Evolutionary conservation across 1,140 invertebrate genomes (phyloP).

Genomic region (Drosophila yakuba): DNA sequence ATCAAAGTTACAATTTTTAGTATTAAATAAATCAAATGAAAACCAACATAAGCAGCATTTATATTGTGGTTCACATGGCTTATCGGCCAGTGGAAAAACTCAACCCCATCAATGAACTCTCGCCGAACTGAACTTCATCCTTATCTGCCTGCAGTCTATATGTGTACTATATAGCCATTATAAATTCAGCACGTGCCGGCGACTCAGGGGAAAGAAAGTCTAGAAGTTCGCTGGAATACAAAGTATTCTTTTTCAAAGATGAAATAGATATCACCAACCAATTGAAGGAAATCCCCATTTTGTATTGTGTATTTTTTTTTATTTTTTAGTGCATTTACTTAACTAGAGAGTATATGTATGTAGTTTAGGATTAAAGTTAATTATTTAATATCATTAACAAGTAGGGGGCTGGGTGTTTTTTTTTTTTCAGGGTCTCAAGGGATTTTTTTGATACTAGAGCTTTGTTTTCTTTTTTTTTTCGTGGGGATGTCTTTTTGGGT

Average conservation of each 20-base stretch:
- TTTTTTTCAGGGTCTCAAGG: constrained; percentile 19
- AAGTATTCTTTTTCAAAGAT: background rate
- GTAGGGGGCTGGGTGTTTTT: constrained; percentile 38
- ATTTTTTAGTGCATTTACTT: constrained; percentile 73
- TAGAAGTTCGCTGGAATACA: background rate
- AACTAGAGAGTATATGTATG: constrained; percentile 72
- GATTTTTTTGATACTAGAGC: constrained; percentile 43
- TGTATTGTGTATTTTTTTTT: constrained; percentile 29
- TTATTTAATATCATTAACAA: constrained; percentile 78
- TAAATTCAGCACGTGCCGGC: background rate
- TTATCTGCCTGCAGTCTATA: constrained; percentile 1
- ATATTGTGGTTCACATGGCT: background rate
- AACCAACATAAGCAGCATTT: constrained; percentile 12
- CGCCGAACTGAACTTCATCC: background rate
- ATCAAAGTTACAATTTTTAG: constrained; percentile 52
- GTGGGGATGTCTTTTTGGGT: constrained; percentile 35
- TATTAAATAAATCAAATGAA: constrained; percentile 52
- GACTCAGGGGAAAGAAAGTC: background rate
- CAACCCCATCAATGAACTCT: constrained; percentile 11
- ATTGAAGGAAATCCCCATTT: background rate
- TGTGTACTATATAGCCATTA: background rate
- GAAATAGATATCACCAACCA: too few relatives aligned
- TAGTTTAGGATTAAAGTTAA: constrained; percentile 64
- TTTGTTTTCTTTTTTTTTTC: constrained; percentile 22
- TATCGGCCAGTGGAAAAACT: background rate